Conservation (phyloP, 1,140 invertebrate species). For the Nixonia krombeini region DNA sequence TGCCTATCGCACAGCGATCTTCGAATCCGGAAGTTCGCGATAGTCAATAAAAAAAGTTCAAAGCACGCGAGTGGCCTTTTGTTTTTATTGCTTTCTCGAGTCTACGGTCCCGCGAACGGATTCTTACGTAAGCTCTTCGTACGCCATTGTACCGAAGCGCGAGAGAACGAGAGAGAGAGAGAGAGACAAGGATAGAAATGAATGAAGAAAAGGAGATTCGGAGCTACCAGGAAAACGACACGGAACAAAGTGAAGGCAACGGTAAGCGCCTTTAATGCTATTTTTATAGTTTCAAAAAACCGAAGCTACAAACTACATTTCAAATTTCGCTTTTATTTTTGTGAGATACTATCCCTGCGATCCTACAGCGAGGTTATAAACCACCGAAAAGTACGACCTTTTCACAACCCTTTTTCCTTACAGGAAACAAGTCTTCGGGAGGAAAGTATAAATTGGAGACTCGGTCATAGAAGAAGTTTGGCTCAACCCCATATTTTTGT, state of each 20-base stretch:
- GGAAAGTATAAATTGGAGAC: no score
- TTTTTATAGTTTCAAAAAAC: no score
- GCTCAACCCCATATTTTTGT: no score
- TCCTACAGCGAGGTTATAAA: no score
- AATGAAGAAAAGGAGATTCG: background rate
- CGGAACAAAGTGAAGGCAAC: background rate
- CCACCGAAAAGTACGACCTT: no score
- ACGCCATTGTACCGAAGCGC: background rate
- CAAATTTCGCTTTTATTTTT: no score
- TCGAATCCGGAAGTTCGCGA: slow-evolving; percentile 26
- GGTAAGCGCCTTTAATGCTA: no score
- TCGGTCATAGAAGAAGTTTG: no score
- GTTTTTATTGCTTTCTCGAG: slow-evolving; percentile 35
- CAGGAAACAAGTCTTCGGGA: no score
- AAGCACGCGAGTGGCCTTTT: slow-evolving; percentile 32
- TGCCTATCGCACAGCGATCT: slow-evolving; percentile 14
- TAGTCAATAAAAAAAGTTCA: slow-evolving; percentile 24
- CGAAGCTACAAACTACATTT: no score
- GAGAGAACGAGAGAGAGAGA: background rate
- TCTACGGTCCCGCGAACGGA: slow-evolving; percentile 15
- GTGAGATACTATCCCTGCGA: no score
- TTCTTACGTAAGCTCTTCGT: slow-evolving; percentile 29
- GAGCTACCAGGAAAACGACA: background rate
- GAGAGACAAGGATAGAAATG: background rate
- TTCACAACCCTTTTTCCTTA: no score